Evolutionary conservation across 53 echinoderm and acorn worm species (phyloP), one percentile per base, ranked within the genome.

Genomic region (Paelopatides confundens): DNA sequence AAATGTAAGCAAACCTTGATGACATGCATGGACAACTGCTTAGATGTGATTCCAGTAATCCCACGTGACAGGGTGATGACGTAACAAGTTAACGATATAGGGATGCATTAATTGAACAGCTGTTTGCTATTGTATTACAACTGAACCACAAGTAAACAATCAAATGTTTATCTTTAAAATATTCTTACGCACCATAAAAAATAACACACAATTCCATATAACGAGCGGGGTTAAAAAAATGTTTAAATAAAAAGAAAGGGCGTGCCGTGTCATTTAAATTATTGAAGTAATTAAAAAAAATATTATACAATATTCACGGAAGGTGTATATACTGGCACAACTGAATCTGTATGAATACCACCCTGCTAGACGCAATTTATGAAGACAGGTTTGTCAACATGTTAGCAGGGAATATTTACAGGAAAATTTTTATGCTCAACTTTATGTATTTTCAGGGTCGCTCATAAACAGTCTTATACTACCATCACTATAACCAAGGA

Each of bases 361-460:
- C 74, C 74, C 74, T 24, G 46, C 39, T 36, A 74, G 74, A 21
- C n/a, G 70, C 26, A 15, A 52, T 31, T 79, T 79, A 79, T 79
- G 53, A 53, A 27, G 79, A 79, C 79, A 53, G 79, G 79, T 79
- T 79, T 79, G 79, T 52, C 79, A 79, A 79, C 79, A 79, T 52
- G 51, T 52, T 79, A 79, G 52, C 31, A n/a, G 11, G 53, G 53
- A 52, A 79, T 79, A 79, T 79, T 79, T 79, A 79, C 31, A 21
- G 79, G 50, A 27, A 21, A 74, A 79, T 30, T 53, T 79, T 79
- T 34, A 53, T 31, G 79, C 32, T 53, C 54, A 48, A 52, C 79
- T 48, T 53, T 50, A 79, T 79, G 48, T 28, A 79, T 79, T 50
- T 52, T 79, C 51, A 79, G 31, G 79, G 79, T 79, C 53, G 79